Base-by-base conservation (phyloP, 2,888 invertebrate species). In the Orthosia gothica region DNA sequence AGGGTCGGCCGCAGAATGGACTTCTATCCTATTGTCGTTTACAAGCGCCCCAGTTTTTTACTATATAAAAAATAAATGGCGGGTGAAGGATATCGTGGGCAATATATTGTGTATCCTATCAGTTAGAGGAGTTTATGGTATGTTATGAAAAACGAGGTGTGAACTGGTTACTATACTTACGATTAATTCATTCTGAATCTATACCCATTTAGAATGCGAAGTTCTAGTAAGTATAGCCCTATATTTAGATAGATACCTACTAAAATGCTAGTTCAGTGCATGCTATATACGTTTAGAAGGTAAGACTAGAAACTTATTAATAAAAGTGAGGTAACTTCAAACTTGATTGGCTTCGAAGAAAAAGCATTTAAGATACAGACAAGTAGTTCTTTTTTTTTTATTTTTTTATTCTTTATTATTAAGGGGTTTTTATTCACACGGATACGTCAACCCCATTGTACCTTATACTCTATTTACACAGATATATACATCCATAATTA, bases 21-120 rank as follows among this genome's bases (percentile, higher is more conserved):
- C 81, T 80, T 74, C 81, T 74, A 84, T 82, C 78, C 77, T 75
- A 85, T 79, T 80, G 81, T 79, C 74, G 75, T 50, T 75, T 74
- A 76, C 71, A 75, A 78, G 52, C 63, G 67, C 45, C 45, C 66
- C 32, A 73, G 72, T 57, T 80, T 80, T 65, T 70, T 67, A 58
- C 69, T 59, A 47, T 54, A 65, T 75, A 77, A 78, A 81, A 71
- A 71, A 76, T 82, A 75, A 76, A 78, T 76, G 64, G 58, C 32
- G 50, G 58, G 18, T 26, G 32, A 62, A 61, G 47, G 55, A 74
- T 63, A 12, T 12, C n/a, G 12, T 50, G 15, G 49, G 54, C 58
- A 63, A 76, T 76, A 32, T 66, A 61, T 58, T 61, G 61, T 62
- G 32, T 61, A 59, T 26, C 49, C 32, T 68, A 72, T 63, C 63